phyloP scores from a whole-genome alignment of 2,113 vertebrate genomes.

The Miniopterus natalensis region DNA sequence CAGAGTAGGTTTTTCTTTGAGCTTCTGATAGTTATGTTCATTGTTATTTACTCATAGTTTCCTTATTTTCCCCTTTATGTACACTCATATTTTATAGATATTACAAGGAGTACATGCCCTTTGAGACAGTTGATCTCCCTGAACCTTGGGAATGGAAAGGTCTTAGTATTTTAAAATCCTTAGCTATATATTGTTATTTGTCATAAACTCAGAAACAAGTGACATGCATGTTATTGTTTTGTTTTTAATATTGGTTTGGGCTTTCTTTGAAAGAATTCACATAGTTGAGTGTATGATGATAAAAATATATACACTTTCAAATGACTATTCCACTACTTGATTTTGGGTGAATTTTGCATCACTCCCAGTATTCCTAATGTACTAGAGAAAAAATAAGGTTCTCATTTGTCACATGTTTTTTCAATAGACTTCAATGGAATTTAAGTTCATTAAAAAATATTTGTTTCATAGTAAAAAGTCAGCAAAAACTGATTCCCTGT shows the following conservation, averaged over 20 bases:
- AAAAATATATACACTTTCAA: neutral
- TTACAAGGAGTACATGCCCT: neutral
- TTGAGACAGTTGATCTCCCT: neutral
- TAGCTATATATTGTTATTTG: neutral
- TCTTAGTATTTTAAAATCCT: neutral
- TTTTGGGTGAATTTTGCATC: neutral
- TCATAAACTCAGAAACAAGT: neutral
- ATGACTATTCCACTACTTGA: neutral
- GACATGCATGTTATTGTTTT: neutral
- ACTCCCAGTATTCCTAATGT: neutral
- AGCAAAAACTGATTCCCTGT: neutral
- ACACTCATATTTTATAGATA: neutral
- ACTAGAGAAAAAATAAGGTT: neutral
- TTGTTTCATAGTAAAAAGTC: constrained; percentile 56
- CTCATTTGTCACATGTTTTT: neutral
- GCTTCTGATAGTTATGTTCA: neutral
- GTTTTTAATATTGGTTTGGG: neutral
- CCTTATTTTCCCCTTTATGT: neutral
- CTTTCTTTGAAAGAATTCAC: neutral
- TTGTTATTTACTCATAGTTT: neutral
- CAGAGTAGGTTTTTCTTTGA: neutral
- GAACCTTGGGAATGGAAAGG: neutral
- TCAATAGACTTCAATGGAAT: neutral
- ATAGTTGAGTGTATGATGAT: neutral
- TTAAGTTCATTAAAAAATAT: constrained; percentile 16